Evolutionary conservation across 2,888 invertebrate genomes (phyloP).

Genomic region (Hypercompe scribonia): DNA sequence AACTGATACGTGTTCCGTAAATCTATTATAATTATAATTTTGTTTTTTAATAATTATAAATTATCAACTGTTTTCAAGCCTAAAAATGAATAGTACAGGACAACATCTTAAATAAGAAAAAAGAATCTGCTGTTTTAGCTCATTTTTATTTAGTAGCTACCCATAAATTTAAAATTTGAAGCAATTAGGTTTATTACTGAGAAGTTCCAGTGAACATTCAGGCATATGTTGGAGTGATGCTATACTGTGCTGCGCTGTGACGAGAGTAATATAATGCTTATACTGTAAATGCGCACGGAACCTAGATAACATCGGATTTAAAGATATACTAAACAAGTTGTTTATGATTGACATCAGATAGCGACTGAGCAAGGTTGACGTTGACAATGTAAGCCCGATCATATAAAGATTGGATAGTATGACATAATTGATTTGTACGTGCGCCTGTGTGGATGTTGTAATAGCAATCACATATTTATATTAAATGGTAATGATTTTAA

Average conservation of each 20-base stretch:
- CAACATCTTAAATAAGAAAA: not conserved
- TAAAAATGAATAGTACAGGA: not conserved
- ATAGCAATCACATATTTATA: not conserved
- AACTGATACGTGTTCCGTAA: too few species aligned
- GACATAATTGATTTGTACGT: not conserved
- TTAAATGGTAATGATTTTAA: not conserved
- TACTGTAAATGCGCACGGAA: not conserved
- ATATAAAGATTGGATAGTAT: not conserved
- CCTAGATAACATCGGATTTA: not conserved
- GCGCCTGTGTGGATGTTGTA: not conserved
- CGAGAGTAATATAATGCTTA: not conserved
- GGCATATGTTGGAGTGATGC: not conserved
- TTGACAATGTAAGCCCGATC: conserved; percentile 3
- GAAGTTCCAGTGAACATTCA: not conserved
- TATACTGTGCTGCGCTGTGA: not conserved
- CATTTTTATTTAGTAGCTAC: not conserved
- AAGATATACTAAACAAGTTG: conserved; percentile 11
- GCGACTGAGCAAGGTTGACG: not conserved
- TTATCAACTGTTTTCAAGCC: too few species aligned
- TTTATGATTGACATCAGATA: conserved; percentile 2
- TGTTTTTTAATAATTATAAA: too few species aligned
- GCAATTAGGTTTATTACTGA: not conserved
- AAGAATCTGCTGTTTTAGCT: too few species aligned
- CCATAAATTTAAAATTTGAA: too few species aligned
- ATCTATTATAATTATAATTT: too few species aligned